Evolutionary conservation across 2,797 vertebrate genomes (phyloP), one percentile per base, ranked within the genome.

Genomic region (Melanotaenia parkinsoni): DNA sequence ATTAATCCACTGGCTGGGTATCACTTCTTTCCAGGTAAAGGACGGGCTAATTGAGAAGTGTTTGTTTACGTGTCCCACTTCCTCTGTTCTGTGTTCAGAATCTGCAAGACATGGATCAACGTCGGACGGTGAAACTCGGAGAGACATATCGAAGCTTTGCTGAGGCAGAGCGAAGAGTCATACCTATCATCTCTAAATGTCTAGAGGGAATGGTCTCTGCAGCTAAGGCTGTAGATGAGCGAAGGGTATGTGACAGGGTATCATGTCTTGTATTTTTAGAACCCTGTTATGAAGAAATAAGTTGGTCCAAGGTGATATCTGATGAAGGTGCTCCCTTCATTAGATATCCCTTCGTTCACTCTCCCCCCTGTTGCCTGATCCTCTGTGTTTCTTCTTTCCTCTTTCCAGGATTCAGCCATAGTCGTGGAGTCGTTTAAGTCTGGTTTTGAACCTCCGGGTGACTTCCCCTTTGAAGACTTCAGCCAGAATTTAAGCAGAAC

Each of bases 391-490:
- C 1, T 43, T 20, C 9, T 60, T 6, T 3, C 26, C 5, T 35
- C 67, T n/a, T 35, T 80, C 50, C 91, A 99, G 98, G 98, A 99
- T 84, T 98, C 98, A 2, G 78, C 80, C 35, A 96, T 98, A 40
- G 98, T 99, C 35, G 95, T 99, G 84, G 98, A 99, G 86, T 98
- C 97, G 24, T 99, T 99, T 81, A 99, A 99, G 85, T 99, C 98
- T 0, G 98, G 98, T 37, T 99, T 99, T 72, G 96, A 98, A 47
- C 97, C 97, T 73, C 98, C 98, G 1, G 95, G 93, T 64, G 98
- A 99, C 85, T 98, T 96, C 90, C 98, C 97, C 20, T 99, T 99
- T 71, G 98, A 99, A 89, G 98, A 99, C 92, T 99, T 96, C 87
- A 99, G 98, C 90, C 98, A 98, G 89, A 96, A 98, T 88, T 95